These are phyloP conservation scores for Pelvicachromis taeniatus DNA, from an alignment of 2,113 vertebrate species.

Conservation along the genomic window DNA sequence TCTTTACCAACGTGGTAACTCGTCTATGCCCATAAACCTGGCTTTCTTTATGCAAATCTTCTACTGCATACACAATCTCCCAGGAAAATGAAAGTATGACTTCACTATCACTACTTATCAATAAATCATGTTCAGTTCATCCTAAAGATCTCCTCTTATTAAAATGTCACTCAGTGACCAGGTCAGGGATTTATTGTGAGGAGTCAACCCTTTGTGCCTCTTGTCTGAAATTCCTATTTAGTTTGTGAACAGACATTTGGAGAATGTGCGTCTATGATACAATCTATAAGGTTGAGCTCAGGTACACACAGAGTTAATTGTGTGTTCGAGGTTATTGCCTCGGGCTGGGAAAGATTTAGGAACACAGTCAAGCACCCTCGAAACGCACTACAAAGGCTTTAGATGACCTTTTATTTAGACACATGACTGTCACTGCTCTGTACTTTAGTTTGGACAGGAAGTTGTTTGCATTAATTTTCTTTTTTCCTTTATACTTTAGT, in stretches of 20 bases:
- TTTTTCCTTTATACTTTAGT: neutral
- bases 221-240: neutral
- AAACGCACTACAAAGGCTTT: neutral
- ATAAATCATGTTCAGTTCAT: neutral
- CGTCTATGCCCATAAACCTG: neutral
- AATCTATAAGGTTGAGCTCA: neutral
- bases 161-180: neutral
- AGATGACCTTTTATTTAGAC: neutral
- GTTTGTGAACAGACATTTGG: neutral
- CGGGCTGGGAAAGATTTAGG: neutral
- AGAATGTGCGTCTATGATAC: neutral
- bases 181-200: neutral
- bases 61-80: neutral
- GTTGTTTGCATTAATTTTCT: neutral
- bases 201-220: neutral
- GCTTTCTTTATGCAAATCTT: neutral
- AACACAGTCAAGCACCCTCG: neutral
- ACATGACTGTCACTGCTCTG: neutral
- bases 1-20: neutral
- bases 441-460: neutral
- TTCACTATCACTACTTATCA: neutral
- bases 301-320: neutral
- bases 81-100: neutral
- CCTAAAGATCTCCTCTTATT: neutral
- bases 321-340: neutral